These are phyloP conservation scores for Hydrotaea cyrtoneurina DNA, from an alignment of 2,888 invertebrate species.

Conservation along the genomic window DNA sequence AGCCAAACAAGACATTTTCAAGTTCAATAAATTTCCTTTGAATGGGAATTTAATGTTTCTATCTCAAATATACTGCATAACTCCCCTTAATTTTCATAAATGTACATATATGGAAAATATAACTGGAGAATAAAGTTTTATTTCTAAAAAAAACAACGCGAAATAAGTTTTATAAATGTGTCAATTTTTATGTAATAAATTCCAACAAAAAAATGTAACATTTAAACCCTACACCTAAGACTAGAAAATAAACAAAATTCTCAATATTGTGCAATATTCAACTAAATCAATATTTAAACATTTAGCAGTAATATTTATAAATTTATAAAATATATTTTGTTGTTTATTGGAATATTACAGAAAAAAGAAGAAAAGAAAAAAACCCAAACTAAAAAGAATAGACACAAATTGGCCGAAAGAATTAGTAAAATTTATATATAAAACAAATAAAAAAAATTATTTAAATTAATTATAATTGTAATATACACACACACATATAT, in stretches of 20 bases:
- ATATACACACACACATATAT: conserved; percentile 48
- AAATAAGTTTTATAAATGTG: conserved; percentile 38
- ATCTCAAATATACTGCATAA: no score
- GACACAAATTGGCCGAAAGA: conserved; percentile 54
- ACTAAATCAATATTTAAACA: conserved; percentile 30
- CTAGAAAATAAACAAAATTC: conserved; percentile 50
- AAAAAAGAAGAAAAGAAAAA: conserved; percentile 40
- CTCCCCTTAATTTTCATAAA: conserved; percentile 8
- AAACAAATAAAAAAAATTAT: neutral
- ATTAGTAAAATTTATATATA: conserved; percentile 3
- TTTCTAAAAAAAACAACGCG: no score
- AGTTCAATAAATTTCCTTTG: no score
- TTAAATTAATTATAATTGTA: conserved; percentile 47
- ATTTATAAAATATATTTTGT: conserved; percentile 71
- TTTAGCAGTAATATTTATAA: conserved; percentile 37
- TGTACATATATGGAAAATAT: no score
- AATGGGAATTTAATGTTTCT: no score
- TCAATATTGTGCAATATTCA: conserved; percentile 47
- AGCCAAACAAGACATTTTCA: no score
- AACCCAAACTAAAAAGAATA: conserved; percentile 44
- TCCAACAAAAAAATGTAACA: conserved; percentile 47
- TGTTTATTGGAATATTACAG: conserved; percentile 62
- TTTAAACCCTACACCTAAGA: conserved; percentile 54
- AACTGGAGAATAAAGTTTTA: no score
- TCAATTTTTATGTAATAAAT: conserved; percentile 43